Evolutionary conservation across 2,113 vertebrate species (phyloP), one percentile per base, ranked within the genome.

Genomic region (Tragelaphus buxtoni): DNA sequence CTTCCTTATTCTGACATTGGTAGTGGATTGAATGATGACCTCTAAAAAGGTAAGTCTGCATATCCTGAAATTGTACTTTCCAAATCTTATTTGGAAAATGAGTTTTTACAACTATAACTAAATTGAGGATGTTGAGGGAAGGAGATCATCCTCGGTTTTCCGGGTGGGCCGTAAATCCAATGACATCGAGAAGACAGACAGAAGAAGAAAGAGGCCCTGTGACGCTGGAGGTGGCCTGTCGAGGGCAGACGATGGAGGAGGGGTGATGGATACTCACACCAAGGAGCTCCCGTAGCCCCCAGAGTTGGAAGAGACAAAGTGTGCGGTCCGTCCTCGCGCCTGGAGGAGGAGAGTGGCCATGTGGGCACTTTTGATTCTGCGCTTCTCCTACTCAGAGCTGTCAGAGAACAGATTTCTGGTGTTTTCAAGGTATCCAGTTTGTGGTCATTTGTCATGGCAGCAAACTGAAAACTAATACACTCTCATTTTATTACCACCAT

Each of bases 151-250:
- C 30, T 74, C 55, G 13, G 17, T 96, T 95, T 88, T 84, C 32
- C 5, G 32, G 22, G 4, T 74, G 42, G 42, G 11, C 7, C 35
- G 16, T 74, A 91, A 87, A 77, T 61, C 17, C 56, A 95, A 30
- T 58, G 76, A 55, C 28, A 77, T 9, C 18, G 5, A 35, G 35
- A 30, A 58, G 83, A 65, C 2, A 45, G 24, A 56, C 6, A 72
- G n/a, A 79, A 72, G 45, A n/a, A 20, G 45, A 90, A 32, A 32
- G 20, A 58, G 35, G 9, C 49, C 49, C 3, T 16, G 22, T 5
- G 42, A 60, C 12, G 1, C 3, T 0, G 2, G 5, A 42, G 51
- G 20, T 13, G n/a, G 32, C 3, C 32, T 26, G 51, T 11, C 0
- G 49, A 13, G 28, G 10, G 9, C 14, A 53, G 86, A 20, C 7